A percentile compares a stretch with the other conserved stretches of the same genome.
phyloP scores from a whole-genome alignment of 2,888 invertebrate genomes.

The Creontiades dilutus region DNA sequence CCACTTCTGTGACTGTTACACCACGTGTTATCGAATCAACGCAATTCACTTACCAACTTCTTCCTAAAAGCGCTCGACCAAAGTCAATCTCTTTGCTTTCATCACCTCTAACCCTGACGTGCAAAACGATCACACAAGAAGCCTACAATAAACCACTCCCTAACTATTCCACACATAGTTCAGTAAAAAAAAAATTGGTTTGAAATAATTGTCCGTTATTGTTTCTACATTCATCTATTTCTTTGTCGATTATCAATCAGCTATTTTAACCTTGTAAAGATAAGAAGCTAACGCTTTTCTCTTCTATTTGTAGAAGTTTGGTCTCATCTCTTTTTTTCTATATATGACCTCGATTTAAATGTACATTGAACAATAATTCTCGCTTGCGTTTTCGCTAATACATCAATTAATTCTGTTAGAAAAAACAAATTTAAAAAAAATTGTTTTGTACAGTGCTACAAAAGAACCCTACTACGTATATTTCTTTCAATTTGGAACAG shows the following conservation, averaged over 20 bases:
- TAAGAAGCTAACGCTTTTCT: not conserved
- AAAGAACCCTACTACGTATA: too few species aligned
- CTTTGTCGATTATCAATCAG: too few species aligned
- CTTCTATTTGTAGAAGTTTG: constrained; percentile 2
- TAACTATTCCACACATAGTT: not conserved
- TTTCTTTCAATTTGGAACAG: too few species aligned
- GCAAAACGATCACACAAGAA: too few species aligned
- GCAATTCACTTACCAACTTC: too few species aligned
- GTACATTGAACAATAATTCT: not conserved
- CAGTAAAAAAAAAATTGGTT: not conserved
- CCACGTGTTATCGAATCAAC: too few species aligned
- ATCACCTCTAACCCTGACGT: too few species aligned
- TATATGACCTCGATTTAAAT: not conserved
- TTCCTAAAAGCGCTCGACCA: too few species aligned
- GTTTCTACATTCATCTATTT: not conserved
- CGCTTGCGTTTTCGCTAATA: not conserved
- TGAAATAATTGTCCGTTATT: not conserved
- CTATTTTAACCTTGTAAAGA: not conserved
- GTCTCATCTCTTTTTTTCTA: not conserved
- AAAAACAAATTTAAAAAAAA: not conserved
- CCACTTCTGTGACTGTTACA: too few species aligned
- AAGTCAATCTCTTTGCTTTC: too few species aligned
- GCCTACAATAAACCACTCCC: too few species aligned
- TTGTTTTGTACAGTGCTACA: too few species aligned
- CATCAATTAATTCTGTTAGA: not conserved